Percentiles rank a stretch among this genome's conserved stretches.
Conservation (phyloP, 1,140 invertebrate genomes). For the Danaus melanippus region DNA sequence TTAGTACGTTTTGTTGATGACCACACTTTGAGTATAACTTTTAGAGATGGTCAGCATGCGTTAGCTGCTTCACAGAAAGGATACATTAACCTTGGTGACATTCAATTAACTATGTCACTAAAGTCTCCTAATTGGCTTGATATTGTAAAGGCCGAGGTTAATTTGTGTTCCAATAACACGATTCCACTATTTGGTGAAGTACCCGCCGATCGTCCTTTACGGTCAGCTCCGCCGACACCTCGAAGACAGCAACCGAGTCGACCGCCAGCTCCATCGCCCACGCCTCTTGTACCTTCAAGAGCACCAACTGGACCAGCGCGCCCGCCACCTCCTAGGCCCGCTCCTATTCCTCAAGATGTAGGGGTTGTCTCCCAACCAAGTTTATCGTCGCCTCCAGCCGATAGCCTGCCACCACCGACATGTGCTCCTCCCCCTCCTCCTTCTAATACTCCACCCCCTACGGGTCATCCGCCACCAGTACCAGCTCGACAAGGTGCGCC, state of each 20-base stretch:
- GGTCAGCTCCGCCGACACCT: slow-evolving; percentile 67
- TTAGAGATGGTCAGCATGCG: slow-evolving; percentile 87
- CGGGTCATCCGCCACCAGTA: slow-evolving; percentile 74
- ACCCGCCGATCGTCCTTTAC: slow-evolving; percentile 44
- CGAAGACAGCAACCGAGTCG: slow-evolving; percentile 57
- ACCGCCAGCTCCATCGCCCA: slow-evolving; percentile 74
- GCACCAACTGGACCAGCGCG: slow-evolving; percentile 66
- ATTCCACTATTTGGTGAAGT: slow-evolving; percentile 77
- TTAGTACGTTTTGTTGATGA: slow-evolving; percentile 92
- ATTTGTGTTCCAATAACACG: slow-evolving; percentile 87
- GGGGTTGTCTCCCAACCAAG: slow-evolving; percentile 33
- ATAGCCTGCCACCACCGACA: slow-evolving; percentile 60
- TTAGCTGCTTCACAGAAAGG: slow-evolving; percentile 78
- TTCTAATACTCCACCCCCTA: slow-evolving; percentile 64
- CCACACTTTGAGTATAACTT: slow-evolving; percentile 90
- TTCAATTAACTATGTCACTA: slow-evolving; percentile 80
- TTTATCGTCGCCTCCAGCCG: slow-evolving; percentile 38
- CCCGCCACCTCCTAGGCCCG: slow-evolving; percentile 70
- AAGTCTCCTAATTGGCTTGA: slow-evolving; percentile 90
- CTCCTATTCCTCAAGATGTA: slow-evolving; percentile 63
- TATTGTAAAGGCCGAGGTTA: slow-evolving; percentile 85
- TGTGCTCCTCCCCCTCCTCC: slow-evolving; percentile 79
- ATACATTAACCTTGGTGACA: slow-evolving; percentile 75
- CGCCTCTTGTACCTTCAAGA: slow-evolving; percentile 73
- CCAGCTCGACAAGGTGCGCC: slow-evolving; percentile 73